Base-by-base conservation (phyloP, 2,113 vertebrate genomes). In the Etheostoma spectabile region DNA sequence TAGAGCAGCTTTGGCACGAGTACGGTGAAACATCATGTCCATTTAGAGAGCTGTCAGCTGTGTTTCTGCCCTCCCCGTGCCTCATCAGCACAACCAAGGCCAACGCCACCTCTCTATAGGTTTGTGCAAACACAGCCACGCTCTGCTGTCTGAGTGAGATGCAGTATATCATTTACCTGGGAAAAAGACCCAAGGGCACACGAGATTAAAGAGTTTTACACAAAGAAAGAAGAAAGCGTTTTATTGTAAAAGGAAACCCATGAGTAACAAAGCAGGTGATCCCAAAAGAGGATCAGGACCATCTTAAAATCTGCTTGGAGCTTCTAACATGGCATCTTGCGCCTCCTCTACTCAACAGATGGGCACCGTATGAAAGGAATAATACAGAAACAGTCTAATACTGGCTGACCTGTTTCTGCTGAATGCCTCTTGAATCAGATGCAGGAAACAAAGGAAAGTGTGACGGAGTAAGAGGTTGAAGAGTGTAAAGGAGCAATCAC, bases 21-120 rank as follows among this genome's bases (percentile, higher is more conserved):
- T 45, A 56, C 22, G 14, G 75, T 56, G 51, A 81, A 83, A 74
- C 72, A 85, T 65, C 56, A 48, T n/a, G 78, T 82, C 77, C 65
- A 77, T 88, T 86, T 68, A 52, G 68, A 71, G 52, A 65, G 69
- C 77, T 67, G 76, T 85, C 80, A 73, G 69, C 81, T 76, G 70
- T 35, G 74, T 66, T 48, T 80, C 76, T 57, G 73, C 79, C 80
- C 72, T 78, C 46, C 63, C 45, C 48, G 65, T 75, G 80, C 76
- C 73, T 82, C 66, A 51, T 88, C 79, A 83, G 80, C 86, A 86
- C 74, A 66, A 75, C 79, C 71, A 61, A 3, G 60, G 55, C 49
- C 61, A 22, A 42, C 10, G n/a, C 73, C 59, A 21, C 57, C 65
- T 72, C 74, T 85, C 51, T 35, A 62, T 79, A 30, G 71, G 55